Percentiles rank a stretch among this genome's conserved stretches.
phyloP scores from a whole-genome alignment of 2,888 invertebrate genomes.

The Vanessa cardui region DNA sequence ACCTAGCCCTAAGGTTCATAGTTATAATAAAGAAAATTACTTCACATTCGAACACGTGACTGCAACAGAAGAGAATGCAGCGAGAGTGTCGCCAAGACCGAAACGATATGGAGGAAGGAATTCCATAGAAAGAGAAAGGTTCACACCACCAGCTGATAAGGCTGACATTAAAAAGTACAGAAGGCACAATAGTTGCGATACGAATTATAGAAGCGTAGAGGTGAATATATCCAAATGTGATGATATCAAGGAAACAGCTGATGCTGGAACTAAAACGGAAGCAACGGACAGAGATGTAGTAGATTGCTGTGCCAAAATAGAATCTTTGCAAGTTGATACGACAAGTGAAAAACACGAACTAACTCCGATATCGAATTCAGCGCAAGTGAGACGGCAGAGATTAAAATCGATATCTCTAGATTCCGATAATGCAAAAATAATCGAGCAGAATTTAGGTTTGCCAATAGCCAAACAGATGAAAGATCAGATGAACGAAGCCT shows the following conservation, averaged over 20 bases:
- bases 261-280: conserved; percentile 42
- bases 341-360: conserved; percentile 59
- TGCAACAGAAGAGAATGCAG: conserved; percentile 51
- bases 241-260: conserved; percentile 57
- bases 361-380: conserved; percentile 59
- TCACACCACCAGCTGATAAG: conserved; percentile 73
- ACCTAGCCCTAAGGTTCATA: conserved; percentile 73
- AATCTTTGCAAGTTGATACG: conserved; percentile 58
- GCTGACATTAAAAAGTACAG: conserved; percentile 65
- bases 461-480: conserved; percentile 81
- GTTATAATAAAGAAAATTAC: conserved; percentile 75
- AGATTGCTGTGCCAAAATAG: conserved; percentile 72
- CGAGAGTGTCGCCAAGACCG: conserved; percentile 61
- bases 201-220: conserved; percentile 70
- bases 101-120: conserved; percentile 72
- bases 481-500: conserved; percentile 78
- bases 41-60: conserved; percentile 70
- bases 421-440: conserved; percentile 82
- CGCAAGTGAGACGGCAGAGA: conserved; percentile 75
- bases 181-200: conserved; percentile 75
- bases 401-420: conserved; percentile 82
- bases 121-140: conserved; percentile 71
- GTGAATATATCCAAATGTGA: conserved; percentile 61
- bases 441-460: conserved; percentile 81
- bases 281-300: conserved; percentile 62